Conservation (phyloP, 2,113 vertebrate genomes). For the Asarcornis scutulata region DNA sequence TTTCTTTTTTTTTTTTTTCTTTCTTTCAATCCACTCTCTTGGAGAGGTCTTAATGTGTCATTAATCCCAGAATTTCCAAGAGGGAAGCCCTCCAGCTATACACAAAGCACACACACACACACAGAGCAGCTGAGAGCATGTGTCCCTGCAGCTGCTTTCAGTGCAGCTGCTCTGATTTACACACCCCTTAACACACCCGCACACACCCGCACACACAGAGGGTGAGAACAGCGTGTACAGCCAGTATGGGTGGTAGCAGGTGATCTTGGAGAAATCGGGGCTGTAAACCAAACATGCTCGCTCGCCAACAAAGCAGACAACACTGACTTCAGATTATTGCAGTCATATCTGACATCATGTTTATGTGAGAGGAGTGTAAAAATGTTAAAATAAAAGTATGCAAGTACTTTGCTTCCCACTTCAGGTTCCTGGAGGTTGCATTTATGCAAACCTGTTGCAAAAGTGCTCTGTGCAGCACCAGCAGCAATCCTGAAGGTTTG, state of each 20-base stretch:
- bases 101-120: not conserved
- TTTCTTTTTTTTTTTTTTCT: not conserved
- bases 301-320: not conserved
- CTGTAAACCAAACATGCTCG: not conserved
- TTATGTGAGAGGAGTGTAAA: accelerated
- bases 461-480: not conserved
- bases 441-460: not conserved
- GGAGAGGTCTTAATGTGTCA: not conserved
- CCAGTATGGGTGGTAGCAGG: accelerated
- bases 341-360: accelerated
- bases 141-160: slow-evolving; percentile 10
- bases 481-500: not conserved
- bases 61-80: not conserved
- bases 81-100: not conserved
- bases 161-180: slow-evolving; percentile 28
- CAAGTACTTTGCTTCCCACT: not conserved
- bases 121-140: not conserved
- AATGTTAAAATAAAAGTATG: not conserved
- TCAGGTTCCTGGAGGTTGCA: not conserved
- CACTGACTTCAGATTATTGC: accelerated
- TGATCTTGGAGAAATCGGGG: not conserved
- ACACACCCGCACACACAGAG: not conserved
- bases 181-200: not conserved
- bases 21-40: not conserved
- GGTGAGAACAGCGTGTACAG: not conserved